These are phyloP conservation scores for Lycopodina hypogea DNA, from an alignment of 37 sponge, comb jelly and placozoan species.

Conservation along the genomic window DNA sequence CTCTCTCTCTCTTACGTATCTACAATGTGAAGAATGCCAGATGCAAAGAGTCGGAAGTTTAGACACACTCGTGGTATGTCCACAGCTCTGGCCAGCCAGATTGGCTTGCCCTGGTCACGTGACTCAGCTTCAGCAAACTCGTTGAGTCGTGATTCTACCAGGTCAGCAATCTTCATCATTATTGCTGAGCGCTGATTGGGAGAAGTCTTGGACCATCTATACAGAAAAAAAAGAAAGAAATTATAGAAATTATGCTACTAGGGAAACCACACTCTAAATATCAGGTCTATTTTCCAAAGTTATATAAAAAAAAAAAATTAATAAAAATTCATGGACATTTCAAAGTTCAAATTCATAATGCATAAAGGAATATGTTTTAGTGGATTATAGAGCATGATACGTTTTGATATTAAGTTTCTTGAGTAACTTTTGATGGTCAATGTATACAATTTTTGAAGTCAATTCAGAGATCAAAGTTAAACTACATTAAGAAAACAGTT, in stretches of 20 bases:
- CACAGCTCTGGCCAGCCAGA: conserved; percentile 74
- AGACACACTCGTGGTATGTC: conserved; percentile 71
- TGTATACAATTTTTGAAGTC: no score
- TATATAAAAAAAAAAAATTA: no score
- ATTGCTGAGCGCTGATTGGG: conserved; percentile 44
- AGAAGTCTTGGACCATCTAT: conserved; percentile 75
- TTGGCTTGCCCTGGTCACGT: conserved; percentile 87
- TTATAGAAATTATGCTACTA: background rate
- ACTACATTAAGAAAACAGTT: no score
- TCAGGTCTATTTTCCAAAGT: background rate
- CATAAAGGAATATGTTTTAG: no score
- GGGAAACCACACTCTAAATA: background rate
- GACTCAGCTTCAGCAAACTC: conserved; percentile 84
- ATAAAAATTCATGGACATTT: no score
- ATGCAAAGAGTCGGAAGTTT: conserved; percentile 87
- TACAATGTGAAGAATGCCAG: conserved; percentile 57
- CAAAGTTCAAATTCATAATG: no score
- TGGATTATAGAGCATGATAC: no score
- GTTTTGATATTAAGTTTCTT: no score
- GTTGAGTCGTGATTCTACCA: conserved; percentile 65
- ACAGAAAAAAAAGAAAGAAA: background rate
- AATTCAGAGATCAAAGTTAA: no score
- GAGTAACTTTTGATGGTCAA: no score
- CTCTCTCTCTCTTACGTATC: conserved; percentile 54
- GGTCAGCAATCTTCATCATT: conserved; percentile 73